A percentile compares a stretch with the other conserved stretches of the same genome.
Evolutionary conservation across 2,113 vertebrate species (phyloP).

Genomic region (Sylvietta virens): DNA sequence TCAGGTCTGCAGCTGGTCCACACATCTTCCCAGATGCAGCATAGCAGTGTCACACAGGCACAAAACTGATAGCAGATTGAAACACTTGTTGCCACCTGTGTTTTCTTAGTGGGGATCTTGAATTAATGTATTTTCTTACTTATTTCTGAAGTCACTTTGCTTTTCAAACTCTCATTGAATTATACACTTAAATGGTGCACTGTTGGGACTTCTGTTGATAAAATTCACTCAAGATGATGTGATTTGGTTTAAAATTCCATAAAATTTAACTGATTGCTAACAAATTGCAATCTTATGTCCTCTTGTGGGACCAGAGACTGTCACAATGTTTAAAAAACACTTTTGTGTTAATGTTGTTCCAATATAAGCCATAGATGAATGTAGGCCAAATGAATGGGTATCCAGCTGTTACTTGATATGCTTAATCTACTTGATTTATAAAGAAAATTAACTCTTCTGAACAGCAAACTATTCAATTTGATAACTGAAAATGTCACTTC

Average conservation of each 20-base stretch:
- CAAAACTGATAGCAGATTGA: not conserved
- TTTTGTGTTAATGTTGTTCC: not conserved
- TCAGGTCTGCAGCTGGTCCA: not conserved
- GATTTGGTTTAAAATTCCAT: not conserved
- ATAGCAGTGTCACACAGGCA: accelerated
- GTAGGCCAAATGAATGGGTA: not conserved
- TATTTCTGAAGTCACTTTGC: not conserved
- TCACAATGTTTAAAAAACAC: not conserved
- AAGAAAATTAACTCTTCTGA: not conserved
- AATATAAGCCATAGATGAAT: not conserved
- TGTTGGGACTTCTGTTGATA: not conserved
- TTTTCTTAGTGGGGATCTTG: not conserved
- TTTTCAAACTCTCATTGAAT: not conserved
- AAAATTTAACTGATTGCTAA: not conserved
- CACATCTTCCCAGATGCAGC: not conserved
- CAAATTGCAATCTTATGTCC: not conserved
- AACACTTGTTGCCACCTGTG: not conserved
- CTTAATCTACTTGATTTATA: not conserved
- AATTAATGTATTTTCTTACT: not conserved
- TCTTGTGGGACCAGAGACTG: not conserved
- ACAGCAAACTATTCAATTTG: not conserved
- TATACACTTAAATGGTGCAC: not conserved
- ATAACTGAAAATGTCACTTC: not conserved
- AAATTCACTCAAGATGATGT: not conserved
- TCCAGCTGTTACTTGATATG: not conserved